phyloP scores from a whole-genome alignment of 2,797 vertebrate genomes.

The Alfaro cultratus region DNA sequence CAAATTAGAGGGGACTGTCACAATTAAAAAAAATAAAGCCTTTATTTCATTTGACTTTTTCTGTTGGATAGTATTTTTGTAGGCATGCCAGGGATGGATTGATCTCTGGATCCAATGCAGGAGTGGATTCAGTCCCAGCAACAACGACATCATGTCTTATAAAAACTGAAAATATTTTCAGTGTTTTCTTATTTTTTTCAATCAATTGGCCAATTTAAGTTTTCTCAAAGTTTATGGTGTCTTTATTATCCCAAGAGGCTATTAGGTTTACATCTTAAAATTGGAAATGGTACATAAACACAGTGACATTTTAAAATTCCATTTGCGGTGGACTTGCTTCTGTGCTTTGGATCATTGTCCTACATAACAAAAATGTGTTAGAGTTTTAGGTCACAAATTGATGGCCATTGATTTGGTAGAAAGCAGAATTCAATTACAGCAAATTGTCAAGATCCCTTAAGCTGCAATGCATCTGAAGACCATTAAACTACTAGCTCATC shows the following conservation, averaged over 20 bases:
- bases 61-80: background rate
- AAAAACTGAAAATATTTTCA: background rate
- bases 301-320: background rate
- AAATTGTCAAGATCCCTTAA: background rate
- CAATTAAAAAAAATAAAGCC: background rate
- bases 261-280: background rate
- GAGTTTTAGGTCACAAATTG: background rate
- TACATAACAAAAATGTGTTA: background rate
- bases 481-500: background rate
- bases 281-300: background rate
- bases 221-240: background rate
- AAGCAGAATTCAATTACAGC: background rate
- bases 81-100: background rate
- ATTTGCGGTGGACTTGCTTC: background rate
- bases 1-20: conserved; percentile 23
- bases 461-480: background rate
- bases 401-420: background rate
- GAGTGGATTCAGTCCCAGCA: background rate
- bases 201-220: background rate
- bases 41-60: background rate
- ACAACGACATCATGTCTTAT: background rate
- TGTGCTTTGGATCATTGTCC: background rate
- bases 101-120: too few relatives aligned
- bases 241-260: background rate
- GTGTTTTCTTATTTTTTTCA: background rate